Evolutionary conservation across 1,140 invertebrate species (phyloP), one percentile per base, ranked within the genome.

Genomic region (Polyergus mexicanus): DNA sequence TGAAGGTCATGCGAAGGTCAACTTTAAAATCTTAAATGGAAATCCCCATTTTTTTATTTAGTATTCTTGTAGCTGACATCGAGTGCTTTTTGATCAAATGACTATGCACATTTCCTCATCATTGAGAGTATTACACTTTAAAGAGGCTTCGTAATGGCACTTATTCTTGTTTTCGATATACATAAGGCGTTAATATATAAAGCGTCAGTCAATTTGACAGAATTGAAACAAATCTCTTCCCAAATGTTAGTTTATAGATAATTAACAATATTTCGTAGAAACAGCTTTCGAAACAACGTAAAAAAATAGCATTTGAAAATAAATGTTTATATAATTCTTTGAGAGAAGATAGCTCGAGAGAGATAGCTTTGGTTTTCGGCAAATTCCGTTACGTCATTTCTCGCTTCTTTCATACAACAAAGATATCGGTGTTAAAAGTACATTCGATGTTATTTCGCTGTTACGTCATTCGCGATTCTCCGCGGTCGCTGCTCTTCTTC

Each of bases 1-100:
- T n/a, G n/a, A n/a, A n/a, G n/a, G n/a, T n/a, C n/a, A n/a, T n/a
- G n/a, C n/a, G n/a, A n/a, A n/a, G n/a, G n/a, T n/a, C n/a, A n/a
- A n/a, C n/a, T n/a, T n/a, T n/a, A n/a, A n/a, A n/a, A n/a, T n/a
- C n/a, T n/a, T n/a, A n/a, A n/a, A n/a, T n/a, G n/a, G n/a, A n/a
- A n/a, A n/a, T n/a, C n/a, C n/a, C n/a, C n/a, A n/a, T n/a, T n/a
- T n/a, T n/a, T n/a, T n/a, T n/a, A n/a, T n/a, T n/a, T n/a, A n/a
- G n/a, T n/a, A n/a, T n/a, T n/a, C n/a, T n/a, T n/a, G n/a, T n/a
- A n/a, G n/a, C n/a, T n/a, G n/a, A n/a, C n/a, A n/a, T n/a, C n/a
- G n/a, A n/a, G n/a, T n/a, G n/a, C n/a, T n/a, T n/a, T n/a, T 69
- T 60, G 68, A 85, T 85, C 62, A 80, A 32, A 85, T 60, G 62